Percentiles rank a stretch among this genome's conserved stretches.
These are phyloP conservation scores for Barbus barbus DNA, from an alignment of 2,113 vertebrate genomes.

Conservation along the genomic window DNA sequence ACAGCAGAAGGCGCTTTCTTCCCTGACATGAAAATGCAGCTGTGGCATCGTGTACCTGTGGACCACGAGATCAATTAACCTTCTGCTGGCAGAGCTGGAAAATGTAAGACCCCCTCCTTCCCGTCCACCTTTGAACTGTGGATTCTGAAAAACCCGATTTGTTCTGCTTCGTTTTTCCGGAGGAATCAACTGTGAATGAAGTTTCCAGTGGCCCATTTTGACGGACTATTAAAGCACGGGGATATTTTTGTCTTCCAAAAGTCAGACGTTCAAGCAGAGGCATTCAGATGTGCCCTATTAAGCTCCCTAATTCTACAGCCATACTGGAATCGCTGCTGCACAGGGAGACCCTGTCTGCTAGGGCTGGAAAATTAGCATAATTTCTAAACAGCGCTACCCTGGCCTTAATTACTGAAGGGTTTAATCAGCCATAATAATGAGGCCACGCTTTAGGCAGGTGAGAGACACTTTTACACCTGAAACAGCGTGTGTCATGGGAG, in stretches of 20 bases:
- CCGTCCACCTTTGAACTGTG: background rate
- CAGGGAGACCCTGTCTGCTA: constrained; percentile 35
- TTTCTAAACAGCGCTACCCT: constrained; percentile 47
- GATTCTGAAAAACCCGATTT: background rate
- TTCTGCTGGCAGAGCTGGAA: background rate
- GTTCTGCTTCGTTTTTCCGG: background rate
- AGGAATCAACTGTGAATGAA: background rate
- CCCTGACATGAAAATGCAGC: constrained; percentile 33
- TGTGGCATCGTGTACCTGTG: constrained; percentile 34
- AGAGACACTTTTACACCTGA: constrained; percentile 44
- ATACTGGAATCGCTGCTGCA: constrained; percentile 20
- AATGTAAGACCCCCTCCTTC: constrained; percentile 2
- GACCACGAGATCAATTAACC: constrained; percentile 34
- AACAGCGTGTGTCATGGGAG: constrained; percentile 40
- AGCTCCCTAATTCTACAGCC: constrained; percentile 8
- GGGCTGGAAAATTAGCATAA: constrained; percentile 45
- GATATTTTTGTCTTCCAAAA: constrained; percentile 27
- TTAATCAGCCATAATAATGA: constrained; percentile 56
- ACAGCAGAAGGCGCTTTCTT: constrained; percentile 34
- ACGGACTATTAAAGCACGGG: background rate
- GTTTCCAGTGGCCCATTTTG: background rate
- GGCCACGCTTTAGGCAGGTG: constrained; percentile 48
- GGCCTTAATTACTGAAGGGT: constrained; percentile 57
- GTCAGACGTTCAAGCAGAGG: constrained; percentile 10
- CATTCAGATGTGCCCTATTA: constrained; percentile 15